Evolutionary conservation across 2,888 invertebrate genomes (phyloP), one percentile per base, ranked within the genome.

Genomic region (Microchrysa polita): DNA sequence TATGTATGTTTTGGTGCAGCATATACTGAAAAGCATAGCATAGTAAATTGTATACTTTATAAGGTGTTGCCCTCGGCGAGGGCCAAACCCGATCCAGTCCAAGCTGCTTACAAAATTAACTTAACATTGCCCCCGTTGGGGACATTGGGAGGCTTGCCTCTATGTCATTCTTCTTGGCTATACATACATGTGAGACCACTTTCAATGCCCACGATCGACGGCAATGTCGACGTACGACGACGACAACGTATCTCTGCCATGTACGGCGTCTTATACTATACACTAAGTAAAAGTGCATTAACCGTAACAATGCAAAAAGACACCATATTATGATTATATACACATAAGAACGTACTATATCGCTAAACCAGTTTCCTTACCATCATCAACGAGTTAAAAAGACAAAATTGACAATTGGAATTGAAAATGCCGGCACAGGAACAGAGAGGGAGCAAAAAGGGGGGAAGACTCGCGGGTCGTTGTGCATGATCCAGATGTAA

Each of bases 291-390:
- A 67, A 67, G 65, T 67, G 65, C 65, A 67, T 67, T 67, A 52
- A 67, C 65, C 65, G 52, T 67, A 67, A 67, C 65, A 48, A 67
- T 48, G 23, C 65, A 63, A 67, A 44, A 67, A 23, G 59, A 48
- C n/a, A 67, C 48, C 48, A 63, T n/a, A 40, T 63, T 16, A 34
- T 18, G 61, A 63, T 40, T 34, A 34, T 34, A 7, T 34, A n/a
- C n/a, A n/a, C n/a, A n/a, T n/a, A n/a, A n/a, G n/a, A n/a, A n/a
- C n/a, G n/a, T n/a, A n/a, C n/a, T n/a, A 34, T 55, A 18, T 18
- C n/a, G n/a, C 10, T 55, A 22, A 55, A 55, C 55, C 18, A 55
- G 55, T 55, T 55, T 55, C n/a, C 16, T 55, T 55, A 22, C 55
- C 16, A 55, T 55, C 55, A 2, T 10, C 55, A 22, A 55, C n/a